These are phyloP conservation scores for Rhimphoctona megacephalus DNA, from an alignment of 2,888 invertebrate species.

Conservation along the genomic window DNA sequence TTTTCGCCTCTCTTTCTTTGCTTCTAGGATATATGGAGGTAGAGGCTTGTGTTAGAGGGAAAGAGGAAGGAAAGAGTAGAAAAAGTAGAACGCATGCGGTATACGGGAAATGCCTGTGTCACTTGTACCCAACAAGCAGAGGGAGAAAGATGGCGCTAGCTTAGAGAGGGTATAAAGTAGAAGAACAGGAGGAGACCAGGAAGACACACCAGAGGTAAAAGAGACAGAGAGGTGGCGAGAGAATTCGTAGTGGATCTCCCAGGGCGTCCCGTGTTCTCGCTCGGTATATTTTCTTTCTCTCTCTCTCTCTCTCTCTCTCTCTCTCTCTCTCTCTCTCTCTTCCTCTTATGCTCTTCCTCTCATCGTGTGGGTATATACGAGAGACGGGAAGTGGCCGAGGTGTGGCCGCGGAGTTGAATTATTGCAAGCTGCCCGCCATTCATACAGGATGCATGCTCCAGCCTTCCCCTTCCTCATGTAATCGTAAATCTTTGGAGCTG, in stretches of 20 bases:
- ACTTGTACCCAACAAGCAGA: slow-evolving; percentile 36
- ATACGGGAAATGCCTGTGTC: slow-evolving; percentile 79
- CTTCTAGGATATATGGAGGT: slow-evolving; percentile 26
- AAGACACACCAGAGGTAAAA: slow-evolving; percentile 1
- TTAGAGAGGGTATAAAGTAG: slow-evolving; percentile 60
- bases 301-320: not conserved
- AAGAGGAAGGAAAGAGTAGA: slow-evolving; percentile 53
- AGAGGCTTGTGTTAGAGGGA: slow-evolving; percentile 15
- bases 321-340: not conserved
- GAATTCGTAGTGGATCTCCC: slow-evolving; percentile 71
- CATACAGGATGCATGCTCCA: slow-evolving; percentile 83
- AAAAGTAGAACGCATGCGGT: slow-evolving; percentile 51
- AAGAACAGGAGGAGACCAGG: slow-evolving; percentile 12
- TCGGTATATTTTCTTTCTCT: not conserved
- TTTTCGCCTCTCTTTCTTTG: slow-evolving; percentile 10
- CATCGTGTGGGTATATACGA: slow-evolving; percentile 14
- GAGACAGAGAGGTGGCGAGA: slow-evolving; percentile 16
- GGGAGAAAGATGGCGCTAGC: slow-evolving; percentile 14
- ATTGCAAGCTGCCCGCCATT: slow-evolving; percentile 83
- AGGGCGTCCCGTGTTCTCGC: slow-evolving; percentile 26
- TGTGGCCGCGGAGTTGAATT: slow-evolving; percentile 84
- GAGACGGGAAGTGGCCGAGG: slow-evolving; percentile 83
- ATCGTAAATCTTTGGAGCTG: slow-evolving; percentile 82
- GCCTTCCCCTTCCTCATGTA: slow-evolving; percentile 68
- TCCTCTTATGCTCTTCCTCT: slow-evolving; percentile 9